These are phyloP conservation scores for Cheilosia vulpina DNA, from an alignment of 2,888 invertebrate species.

Conservation along the genomic window DNA sequence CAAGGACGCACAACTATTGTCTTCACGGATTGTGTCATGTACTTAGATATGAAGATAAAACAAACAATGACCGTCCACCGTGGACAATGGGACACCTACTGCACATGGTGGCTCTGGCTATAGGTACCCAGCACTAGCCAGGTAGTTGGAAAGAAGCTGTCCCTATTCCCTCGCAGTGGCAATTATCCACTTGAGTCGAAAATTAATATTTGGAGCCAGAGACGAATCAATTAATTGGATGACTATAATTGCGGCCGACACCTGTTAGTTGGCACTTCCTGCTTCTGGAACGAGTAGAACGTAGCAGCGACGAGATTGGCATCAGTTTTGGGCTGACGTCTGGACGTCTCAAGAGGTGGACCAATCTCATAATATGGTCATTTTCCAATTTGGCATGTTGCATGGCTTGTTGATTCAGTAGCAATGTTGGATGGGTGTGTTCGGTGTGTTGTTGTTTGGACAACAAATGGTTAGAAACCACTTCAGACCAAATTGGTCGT, in stretches of 20 bases:
- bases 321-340: slow-evolving; percentile 56
- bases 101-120: slow-evolving; percentile 29
- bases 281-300: slow-evolving; percentile 9
- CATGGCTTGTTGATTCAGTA: slow-evolving; percentile 61
- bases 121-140: neutral
- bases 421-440: slow-evolving; percentile 29
- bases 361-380: slow-evolving; percentile 41
- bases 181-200: slow-evolving; percentile 61
- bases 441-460: slow-evolving; percentile 43
- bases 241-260: slow-evolving; percentile 53
- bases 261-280: slow-evolving; percentile 63
- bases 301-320: slow-evolving; percentile 56
- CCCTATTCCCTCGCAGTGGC: slow-evolving; percentile 24
- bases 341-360: slow-evolving; percentile 66
- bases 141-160: slow-evolving; percentile 35
- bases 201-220: slow-evolving; percentile 58
- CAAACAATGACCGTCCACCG: slow-evolving; percentile 49
- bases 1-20: slow-evolving; percentile 60
- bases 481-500: slow-evolving; percentile 49
- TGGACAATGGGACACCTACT: slow-evolving; percentile 52
- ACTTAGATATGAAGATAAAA: slow-evolving; percentile 64
- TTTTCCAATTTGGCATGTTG: slow-evolving; percentile 60
- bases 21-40: slow-evolving; percentile 66
- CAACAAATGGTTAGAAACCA: slow-evolving; percentile 32
- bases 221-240: slow-evolving; percentile 70